Evolutionary conservation across 2,888 invertebrate species (phyloP).

Genomic region (Acrobasis suavella): DNA sequence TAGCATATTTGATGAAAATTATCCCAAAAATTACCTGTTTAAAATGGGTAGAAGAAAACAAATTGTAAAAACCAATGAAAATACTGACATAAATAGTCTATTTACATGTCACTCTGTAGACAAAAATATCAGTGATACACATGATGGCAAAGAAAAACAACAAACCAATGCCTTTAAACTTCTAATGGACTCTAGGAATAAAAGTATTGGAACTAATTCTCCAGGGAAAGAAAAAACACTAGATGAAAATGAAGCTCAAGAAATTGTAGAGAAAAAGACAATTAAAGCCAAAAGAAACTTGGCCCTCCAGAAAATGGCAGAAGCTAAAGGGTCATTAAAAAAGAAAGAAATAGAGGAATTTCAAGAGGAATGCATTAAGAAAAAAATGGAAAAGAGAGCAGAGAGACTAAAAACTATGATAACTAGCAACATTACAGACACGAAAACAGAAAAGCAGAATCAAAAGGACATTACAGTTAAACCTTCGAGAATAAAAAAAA

Average conservation of each 20-base stretch:
- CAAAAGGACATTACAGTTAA: conserved; percentile 24
- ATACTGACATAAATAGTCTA: conserved; percentile 21
- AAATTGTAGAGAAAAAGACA: conserved; percentile 51
- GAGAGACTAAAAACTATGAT: conserved; percentile 80
- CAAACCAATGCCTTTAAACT: conserved; percentile 84
- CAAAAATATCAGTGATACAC: neutral
- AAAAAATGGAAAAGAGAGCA: conserved; percentile 83
- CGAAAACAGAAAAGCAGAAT: conserved; percentile 31
- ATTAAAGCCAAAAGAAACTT: conserved; percentile 74
- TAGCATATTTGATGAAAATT: conserved; percentile 31
- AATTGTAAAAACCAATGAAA: conserved; percentile 33
- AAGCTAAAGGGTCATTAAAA: conserved; percentile 82
- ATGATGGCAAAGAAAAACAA: conserved; percentile 45
- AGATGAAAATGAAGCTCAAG: conserved; percentile 48
- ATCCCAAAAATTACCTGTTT: conserved; percentile 62
- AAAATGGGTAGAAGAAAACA: conserved; percentile 65
- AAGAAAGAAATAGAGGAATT: conserved; percentile 83
- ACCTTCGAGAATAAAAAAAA: conserved; percentile 19
- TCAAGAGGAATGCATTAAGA: conserved; percentile 80
- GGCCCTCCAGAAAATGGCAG: conserved; percentile 84
- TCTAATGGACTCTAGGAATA: conserved; percentile 86
- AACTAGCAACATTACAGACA: conserved; percentile 46
- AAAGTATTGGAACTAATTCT: conserved; percentile 84
- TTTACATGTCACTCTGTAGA: conserved; percentile 21
- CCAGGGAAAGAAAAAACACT: conserved; percentile 78